A percentile compares a stretch with the other conserved stretches of the same genome.
phyloP scores from a whole-genome alignment of 2,113 vertebrate genomes.

The Pithys albifrons region DNA sequence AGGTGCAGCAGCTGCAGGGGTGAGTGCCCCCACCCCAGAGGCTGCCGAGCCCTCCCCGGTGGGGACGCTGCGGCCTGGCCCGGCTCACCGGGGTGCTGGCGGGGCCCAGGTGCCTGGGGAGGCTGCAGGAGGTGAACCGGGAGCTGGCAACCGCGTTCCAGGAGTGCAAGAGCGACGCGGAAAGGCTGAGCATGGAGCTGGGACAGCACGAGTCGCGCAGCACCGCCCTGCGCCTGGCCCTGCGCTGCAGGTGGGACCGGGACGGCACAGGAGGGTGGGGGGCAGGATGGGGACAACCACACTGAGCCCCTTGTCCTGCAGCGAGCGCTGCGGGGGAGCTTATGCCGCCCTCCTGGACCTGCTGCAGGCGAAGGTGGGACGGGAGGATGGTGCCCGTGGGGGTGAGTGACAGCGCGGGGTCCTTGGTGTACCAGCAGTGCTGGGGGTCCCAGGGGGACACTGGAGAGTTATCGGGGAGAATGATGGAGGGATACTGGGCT shows the following conservation, averaged over 20 bases:
- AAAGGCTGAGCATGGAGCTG: slow-evolving; percentile 80
- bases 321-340: slow-evolving; percentile 83
- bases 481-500: neutral
- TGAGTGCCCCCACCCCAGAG: neutral
- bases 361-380: slow-evolving; percentile 34
- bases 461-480: neutral
- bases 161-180: slow-evolving; percentile 78
- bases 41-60: accelerated
- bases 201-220: slow-evolving; percentile 79
- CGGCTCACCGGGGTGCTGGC: neutral
- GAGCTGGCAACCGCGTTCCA: slow-evolving; percentile 79
- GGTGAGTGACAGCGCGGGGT: neutral
- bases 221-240: slow-evolving; percentile 81
- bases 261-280: too few relatives aligned
- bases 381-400: neutral
- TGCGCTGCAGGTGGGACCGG: slow-evolving; percentile 80
- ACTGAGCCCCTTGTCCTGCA: slow-evolving; percentile 62
- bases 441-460: too few relatives aligned
- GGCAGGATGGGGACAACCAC: accelerated
- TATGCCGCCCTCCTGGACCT: slow-evolving; percentile 78
- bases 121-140: slow-evolving; percentile 83
- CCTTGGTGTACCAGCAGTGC: too few relatives aligned
- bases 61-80: neutral
- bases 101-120: slow-evolving; percentile 76
- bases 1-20: slow-evolving; percentile 51